These are phyloP conservation scores for Cacatua alba DNA, from an alignment of 2,113 vertebrate genomes.

Conservation along the genomic window DNA sequence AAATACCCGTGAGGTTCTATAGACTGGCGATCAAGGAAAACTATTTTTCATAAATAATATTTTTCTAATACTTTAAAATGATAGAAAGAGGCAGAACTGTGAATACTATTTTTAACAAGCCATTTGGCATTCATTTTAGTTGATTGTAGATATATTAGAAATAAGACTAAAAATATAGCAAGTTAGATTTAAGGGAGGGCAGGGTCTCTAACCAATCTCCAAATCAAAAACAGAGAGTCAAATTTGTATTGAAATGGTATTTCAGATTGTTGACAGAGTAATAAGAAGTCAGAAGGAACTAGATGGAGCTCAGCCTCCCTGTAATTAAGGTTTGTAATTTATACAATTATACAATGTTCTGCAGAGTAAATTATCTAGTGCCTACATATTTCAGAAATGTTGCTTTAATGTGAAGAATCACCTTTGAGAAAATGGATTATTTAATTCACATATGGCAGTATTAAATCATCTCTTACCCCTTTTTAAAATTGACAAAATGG, in stretches of 20 bases:
- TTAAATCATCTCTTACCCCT: neutral
- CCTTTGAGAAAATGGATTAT: neutral
- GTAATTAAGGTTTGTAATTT: neutral
- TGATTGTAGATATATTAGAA: neutral
- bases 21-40: neutral
- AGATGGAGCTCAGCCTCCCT: neutral
- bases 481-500: neutral
- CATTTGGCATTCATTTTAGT: neutral
- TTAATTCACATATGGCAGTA: neutral
- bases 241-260: neutral
- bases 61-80: neutral
- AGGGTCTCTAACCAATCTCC: neutral
- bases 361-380: neutral
- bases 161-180: neutral
- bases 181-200: fast-evolving
- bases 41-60: neutral
- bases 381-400: neutral
- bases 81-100: neutral
- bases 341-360: neutral
- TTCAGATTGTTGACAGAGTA: neutral
- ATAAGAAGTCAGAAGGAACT: neutral
- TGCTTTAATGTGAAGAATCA: neutral
- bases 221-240: neutral
- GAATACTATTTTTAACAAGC: neutral
- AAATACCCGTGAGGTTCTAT: neutral